Evolutionary conservation across 2,113 vertebrate genomes (phyloP).

Genomic region (Chaetorhynchus papuensis): DNA sequence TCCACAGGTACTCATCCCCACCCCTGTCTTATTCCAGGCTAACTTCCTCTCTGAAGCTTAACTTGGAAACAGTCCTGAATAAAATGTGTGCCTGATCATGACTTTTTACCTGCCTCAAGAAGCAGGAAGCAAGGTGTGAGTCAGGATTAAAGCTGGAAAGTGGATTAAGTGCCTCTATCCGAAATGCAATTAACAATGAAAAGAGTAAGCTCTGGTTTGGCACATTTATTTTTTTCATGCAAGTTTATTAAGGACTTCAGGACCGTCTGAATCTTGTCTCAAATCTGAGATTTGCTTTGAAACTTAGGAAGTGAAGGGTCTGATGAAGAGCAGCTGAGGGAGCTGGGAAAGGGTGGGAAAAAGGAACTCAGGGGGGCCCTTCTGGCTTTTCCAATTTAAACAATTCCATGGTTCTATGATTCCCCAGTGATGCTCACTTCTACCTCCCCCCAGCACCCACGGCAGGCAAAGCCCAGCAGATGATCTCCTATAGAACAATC

Average conservation of each 20-base stretch:
- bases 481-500: neutral
- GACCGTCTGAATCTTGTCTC: neutral
- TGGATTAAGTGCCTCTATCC: neutral
- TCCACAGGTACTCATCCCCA: neutral
- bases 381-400: neutral
- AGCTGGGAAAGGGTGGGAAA: neutral
- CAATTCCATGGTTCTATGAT: neutral
- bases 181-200: neutral
- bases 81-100: neutral
- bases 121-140: neutral
- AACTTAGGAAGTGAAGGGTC: neutral
- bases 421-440: neutral
- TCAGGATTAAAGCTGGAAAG: neutral
- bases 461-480: neutral
- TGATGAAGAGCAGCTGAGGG: neutral
- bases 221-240: neutral
- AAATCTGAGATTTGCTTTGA: neutral
- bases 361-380: neutral
- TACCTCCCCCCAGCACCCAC: neutral
- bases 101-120: neutral
- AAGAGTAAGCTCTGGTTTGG: neutral
- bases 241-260: neutral
- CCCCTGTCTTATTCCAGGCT: neutral
- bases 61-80: neutral
- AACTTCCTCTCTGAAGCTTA: neutral